Base-by-base conservation (phyloP, 2,797 vertebrate genomes). In the Meda fulgida region DNA sequence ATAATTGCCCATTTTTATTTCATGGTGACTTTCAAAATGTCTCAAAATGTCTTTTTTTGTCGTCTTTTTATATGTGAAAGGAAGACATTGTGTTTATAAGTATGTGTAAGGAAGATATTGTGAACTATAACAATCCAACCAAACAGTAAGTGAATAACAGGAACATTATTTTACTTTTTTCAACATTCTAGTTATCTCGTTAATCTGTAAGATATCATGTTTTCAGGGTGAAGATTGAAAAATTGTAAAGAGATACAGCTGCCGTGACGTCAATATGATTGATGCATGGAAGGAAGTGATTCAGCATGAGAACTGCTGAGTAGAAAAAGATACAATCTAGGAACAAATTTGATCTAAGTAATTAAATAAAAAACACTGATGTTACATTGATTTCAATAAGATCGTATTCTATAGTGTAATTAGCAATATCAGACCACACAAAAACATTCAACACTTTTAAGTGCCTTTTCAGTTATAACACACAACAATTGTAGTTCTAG, bases 231-330 rank as follows among this genome's bases (percentile, higher is more conserved):
- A 38, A 13, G 23, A 53, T 36, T 9, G 8, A 40, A 55, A 65
- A 18, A 72, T 19, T 26, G 3, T 29, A 13, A 72, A 11, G 38
- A 82, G 26, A 73, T 51, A 78, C 18, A 43, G 21, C 46, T 51
- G 7, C 6, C 13, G 26, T 84, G 82, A 78, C 16, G 23, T 70
- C 75, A 58, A 10, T 60, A 23, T 36, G 21, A 58, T 16, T 46
- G 18, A 58, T 60, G 21, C n/a, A 9, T 58, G 75, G 38, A 79
- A 84, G 76, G 75, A 84, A 84, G 29, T 84, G 51, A 79, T 55
- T 58, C 51, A 48, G 51, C 76, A 84, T 48, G 51, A n/a, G 26
- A 70, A 78, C 34, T 36, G 51, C 38, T 63, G 26, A 78, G 29
- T 38, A 78, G 48, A 46, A 67, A 77, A 77, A 51, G 5, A 31